These are phyloP conservation scores for Silurus meridionalis DNA, from an alignment of 2,113 vertebrate species.

Conservation along the genomic window DNA sequence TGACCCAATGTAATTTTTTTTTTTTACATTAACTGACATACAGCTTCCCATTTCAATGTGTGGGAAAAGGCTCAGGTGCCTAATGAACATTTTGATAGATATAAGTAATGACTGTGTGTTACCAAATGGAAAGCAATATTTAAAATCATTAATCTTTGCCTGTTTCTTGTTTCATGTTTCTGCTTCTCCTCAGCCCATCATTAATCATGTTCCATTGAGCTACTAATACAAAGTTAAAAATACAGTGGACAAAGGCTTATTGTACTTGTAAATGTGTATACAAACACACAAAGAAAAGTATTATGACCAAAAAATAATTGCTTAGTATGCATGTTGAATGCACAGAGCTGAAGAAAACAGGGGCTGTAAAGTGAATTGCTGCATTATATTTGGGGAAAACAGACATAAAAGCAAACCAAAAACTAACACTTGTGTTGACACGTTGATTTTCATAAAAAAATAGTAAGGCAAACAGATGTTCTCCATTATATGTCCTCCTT, in stretches of 20 bases:
- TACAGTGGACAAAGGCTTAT: background rate
- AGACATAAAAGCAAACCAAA: background rate
- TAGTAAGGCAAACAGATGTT: constrained; percentile 13
- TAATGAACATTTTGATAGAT: background rate
- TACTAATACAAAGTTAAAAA: background rate
- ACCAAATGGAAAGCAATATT: background rate
- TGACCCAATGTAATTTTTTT: background rate
- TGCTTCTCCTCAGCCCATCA: background rate
- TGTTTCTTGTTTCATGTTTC: background rate
- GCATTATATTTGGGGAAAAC: background rate
- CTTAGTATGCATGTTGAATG: constrained; percentile 1
- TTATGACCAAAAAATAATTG: background rate
- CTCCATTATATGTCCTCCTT: constrained; percentile 12
- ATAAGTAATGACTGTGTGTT: background rate
- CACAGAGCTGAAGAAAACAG: background rate
- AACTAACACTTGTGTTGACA: background rate
- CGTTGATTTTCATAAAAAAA: constrained; percentile 17
- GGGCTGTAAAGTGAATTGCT: background rate
- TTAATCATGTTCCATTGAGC: background rate
- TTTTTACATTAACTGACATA: background rate
- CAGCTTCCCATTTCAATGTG: background rate
- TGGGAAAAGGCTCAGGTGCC: background rate
- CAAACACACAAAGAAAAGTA: background rate
- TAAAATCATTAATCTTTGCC: constrained; percentile 7
- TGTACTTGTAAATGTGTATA: constrained; percentile 9